phyloP scores from a whole-genome alignment of 2,113 vertebrate species.

The Semnopithecus entellus region DNA sequence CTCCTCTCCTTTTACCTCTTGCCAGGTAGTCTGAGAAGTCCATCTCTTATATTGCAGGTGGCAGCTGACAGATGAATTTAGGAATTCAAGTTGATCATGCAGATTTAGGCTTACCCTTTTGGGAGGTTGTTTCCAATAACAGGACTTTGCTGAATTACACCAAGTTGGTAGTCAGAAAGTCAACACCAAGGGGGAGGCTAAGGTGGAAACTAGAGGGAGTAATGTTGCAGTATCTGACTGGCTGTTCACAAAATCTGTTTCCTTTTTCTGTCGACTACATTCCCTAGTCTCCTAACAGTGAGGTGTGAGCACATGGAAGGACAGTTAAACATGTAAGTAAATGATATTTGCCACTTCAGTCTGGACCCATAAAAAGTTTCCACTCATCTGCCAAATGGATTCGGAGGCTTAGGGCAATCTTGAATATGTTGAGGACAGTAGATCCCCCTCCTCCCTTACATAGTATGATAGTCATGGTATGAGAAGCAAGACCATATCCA shows the following conservation, averaged over 20 bases:
- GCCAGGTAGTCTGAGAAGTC: accelerated
- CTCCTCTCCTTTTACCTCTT: background rate
- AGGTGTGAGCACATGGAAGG: background rate
- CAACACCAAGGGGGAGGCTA: background rate
- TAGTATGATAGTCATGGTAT: background rate
- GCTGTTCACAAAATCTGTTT: background rate
- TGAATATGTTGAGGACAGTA: background rate
- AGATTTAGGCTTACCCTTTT: background rate
- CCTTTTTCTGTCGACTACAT: background rate
- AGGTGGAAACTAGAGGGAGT: background rate
- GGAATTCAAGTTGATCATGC: background rate
- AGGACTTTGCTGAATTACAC: background rate
- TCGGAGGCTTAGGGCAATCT: background rate
- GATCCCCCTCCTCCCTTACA: background rate
- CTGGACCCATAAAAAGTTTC: background rate
- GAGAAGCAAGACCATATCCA: background rate
- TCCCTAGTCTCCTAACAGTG: background rate
- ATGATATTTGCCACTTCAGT: background rate
- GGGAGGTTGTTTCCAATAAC: background rate
- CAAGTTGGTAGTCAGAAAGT: background rate
- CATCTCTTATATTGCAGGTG: background rate
- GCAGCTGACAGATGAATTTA: background rate
- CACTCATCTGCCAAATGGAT: background rate
- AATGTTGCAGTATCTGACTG: background rate
- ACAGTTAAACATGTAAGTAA: background rate